Base-by-base conservation (phyloP, 2,888 invertebrate species). In the Tenodera sinensis region DNA sequence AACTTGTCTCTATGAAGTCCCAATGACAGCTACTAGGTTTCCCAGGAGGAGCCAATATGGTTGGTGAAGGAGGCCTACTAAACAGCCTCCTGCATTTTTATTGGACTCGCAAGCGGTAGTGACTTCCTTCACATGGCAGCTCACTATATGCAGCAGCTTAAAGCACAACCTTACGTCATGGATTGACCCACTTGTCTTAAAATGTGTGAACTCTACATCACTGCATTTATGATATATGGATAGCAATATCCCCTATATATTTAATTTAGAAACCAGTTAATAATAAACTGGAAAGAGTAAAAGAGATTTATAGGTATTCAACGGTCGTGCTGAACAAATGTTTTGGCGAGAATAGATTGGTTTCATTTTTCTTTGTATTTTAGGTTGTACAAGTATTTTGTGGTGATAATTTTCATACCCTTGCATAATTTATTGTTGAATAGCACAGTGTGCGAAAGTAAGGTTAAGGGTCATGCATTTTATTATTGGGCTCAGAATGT, bases 1-100 rank as follows among this genome's bases (percentile, higher is more conserved):
- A 97, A 93, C 94, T 97, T 92, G 96, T 97, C 87, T 96, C 97
- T 83, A 95, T 97, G 95, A 97, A 97, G 93, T 95, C 96, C 20
- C 97, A 97, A 96, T 97, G 96, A 97, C 96, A 95, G 93, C 95
- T 95, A 94, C 95, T 95, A 91, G 93, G 93, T 91, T 93, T 92
- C 91, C 92, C 90, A 91, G 88, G 90, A 34, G 84, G 87, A 27
- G 54, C 54, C 14, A 81, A 83, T 14, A 88, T 89, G 28, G 25
- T 88, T 7, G 90, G 89, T 89, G 89, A 89, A 30, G 89, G 90
- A n/a, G 90, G 91, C 30, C 83, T 91, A 25, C 83, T 91, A 20
- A 86, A 89, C 87, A 90, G 89, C 89, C 89, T 91, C 27, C 81
- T 91, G n/a, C 90, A 90, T 28, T 90, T 90, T 81, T 91, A 91